Evolutionary conservation across 2,888 invertebrate genomes (phyloP).

Genomic region (Dynastes maya): DNA sequence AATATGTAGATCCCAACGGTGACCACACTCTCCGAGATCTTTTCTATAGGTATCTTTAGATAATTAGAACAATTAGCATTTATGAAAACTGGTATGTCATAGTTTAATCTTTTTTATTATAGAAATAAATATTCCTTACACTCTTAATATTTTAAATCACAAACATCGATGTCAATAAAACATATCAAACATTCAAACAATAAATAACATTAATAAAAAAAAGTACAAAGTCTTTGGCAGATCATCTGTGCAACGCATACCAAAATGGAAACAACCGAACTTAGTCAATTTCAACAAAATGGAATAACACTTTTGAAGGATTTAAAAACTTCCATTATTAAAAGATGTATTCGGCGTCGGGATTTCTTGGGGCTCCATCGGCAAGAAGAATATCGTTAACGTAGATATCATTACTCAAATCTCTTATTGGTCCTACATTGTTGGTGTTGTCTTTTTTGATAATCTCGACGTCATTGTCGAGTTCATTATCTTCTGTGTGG

Average conservation of each 20-base stretch:
- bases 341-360: slow-evolving; percentile 63
- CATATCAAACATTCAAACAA: slow-evolving; percentile 38
- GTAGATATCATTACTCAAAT: slow-evolving; percentile 57
- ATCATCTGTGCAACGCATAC: slow-evolving; percentile 23
- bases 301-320: not conserved
- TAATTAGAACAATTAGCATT: too few relatives aligned
- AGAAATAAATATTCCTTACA: slow-evolving; percentile 41
- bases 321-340: not conserved
- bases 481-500: slow-evolving; percentile 15
- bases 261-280: slow-evolving; percentile 4
- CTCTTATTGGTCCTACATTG: slow-evolving; percentile 47
- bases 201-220: slow-evolving; percentile 43
- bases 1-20: too few relatives aligned
- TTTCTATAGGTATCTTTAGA: too few relatives aligned
- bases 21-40: too few relatives aligned
- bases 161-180: slow-evolving; percentile 26
- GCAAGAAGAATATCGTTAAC: slow-evolving; percentile 56
- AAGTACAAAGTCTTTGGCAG: slow-evolving; percentile 44
- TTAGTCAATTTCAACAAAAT: slow-evolving; percentile 28
- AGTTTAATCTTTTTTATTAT: slow-evolving; percentile 24
- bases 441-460: not conserved
- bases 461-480: slow-evolving; percentile 20
- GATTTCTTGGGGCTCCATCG: slow-evolving; percentile 62
- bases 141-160: slow-evolving; percentile 23
- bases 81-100: too few relatives aligned